Evolutionary conservation across 2,797 vertebrate genomes (phyloP).

Genomic region (Ciconia nigra): DNA sequence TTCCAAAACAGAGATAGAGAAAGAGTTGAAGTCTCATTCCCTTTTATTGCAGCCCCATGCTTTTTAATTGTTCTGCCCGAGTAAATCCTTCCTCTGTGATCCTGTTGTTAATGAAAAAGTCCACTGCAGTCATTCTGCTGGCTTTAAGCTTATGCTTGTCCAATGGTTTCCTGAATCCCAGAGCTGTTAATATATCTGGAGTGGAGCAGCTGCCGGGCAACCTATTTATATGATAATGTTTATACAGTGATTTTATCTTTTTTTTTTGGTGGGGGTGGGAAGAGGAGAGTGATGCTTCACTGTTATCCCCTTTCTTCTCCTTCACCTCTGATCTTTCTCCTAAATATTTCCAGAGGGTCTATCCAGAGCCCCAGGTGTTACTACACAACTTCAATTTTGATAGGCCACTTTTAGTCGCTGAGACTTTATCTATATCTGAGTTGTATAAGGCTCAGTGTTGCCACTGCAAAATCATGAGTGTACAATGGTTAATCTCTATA

Average conservation of each 20-base stretch:
- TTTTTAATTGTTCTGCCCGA: slow-evolving; percentile 52
- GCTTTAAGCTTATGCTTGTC: slow-evolving; percentile 46
- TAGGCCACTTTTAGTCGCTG: not conserved
- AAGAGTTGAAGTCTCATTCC: slow-evolving; percentile 13
- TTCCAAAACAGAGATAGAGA: not conserved
- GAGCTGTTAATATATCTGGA: slow-evolving; percentile 59
- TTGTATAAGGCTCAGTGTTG: not conserved
- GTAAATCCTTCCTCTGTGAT: slow-evolving; percentile 47
- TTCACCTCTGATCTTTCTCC: not conserved
- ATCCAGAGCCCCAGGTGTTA: not conserved
- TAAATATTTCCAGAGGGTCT: not conserved
- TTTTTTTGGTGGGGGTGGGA: accelerated
- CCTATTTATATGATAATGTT: slow-evolving; percentile 64
- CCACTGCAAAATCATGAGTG: not conserved
- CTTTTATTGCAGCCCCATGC: slow-evolving; percentile 37
- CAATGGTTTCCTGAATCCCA: slow-evolving; percentile 50
- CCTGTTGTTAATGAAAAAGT: slow-evolving; percentile 53
- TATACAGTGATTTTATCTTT: slow-evolving; percentile 7
- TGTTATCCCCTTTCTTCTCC: not conserved
- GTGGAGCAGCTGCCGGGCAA: slow-evolving; percentile 49
- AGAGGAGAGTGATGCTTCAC: not conserved
- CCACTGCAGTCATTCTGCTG: slow-evolving; percentile 39
- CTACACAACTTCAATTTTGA: not conserved
- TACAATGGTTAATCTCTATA: not conserved
- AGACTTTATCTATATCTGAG: not conserved